Evolutionary conservation across 2,113 vertebrate species (phyloP).

Genomic region (Thunnus maccoyii): DNA sequence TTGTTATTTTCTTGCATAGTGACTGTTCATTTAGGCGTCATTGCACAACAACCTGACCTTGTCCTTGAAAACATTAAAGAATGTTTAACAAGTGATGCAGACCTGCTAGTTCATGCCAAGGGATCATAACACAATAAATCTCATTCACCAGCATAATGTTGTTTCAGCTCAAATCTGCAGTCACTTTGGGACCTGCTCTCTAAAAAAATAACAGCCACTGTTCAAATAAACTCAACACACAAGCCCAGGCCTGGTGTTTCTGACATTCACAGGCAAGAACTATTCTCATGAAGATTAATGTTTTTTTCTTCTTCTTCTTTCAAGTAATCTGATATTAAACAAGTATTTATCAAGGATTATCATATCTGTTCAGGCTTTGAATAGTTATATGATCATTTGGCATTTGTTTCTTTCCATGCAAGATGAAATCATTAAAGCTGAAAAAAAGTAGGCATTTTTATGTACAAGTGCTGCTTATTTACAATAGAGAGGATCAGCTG

Average conservation of each 20-base stretch:
- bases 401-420: slow-evolving; percentile 10
- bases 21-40: slow-evolving; percentile 47
- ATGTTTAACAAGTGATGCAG: slow-evolving; percentile 51
- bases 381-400: slow-evolving; percentile 34
- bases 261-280: slow-evolving; percentile 53
- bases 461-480: slow-evolving; percentile 31
- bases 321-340: slow-evolving; percentile 62
- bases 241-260: slow-evolving; percentile 73
- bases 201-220: slow-evolving; percentile 78
- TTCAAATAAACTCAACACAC: slow-evolving; percentile 77
- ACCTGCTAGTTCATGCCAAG: slow-evolving; percentile 65
- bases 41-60: slow-evolving; percentile 46
- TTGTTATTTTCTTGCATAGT: slow-evolving; percentile 29
- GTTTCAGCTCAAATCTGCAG: slow-evolving; percentile 72
- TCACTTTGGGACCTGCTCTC: slow-evolving; percentile 71
- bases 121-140: slow-evolving; percentile 74
- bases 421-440: slow-evolving; percentile 34
- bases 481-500: slow-evolving; percentile 45
- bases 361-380: slow-evolving; percentile 40
- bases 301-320: slow-evolving; percentile 38
- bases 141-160: slow-evolving; percentile 72
- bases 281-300: slow-evolving; percentile 63
- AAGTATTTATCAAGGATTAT: slow-evolving; percentile 58
- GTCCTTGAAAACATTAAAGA: slow-evolving; percentile 53
- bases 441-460: slow-evolving; percentile 4